Evolutionary conservation across 2,797 vertebrate genomes (phyloP).

Genomic region (Sphenopsis melanotis): DNA sequence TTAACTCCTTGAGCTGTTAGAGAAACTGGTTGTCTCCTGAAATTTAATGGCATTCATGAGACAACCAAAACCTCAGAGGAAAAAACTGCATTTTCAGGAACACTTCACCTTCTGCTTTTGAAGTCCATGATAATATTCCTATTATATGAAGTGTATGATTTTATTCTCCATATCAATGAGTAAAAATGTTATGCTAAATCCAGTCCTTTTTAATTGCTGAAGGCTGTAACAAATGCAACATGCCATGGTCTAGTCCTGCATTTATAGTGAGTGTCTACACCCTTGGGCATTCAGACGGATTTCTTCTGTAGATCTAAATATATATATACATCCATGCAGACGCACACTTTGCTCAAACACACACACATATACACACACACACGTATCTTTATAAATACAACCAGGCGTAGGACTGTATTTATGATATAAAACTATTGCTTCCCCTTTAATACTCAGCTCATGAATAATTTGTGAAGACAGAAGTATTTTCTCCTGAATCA

Average conservation of each 20-base stretch:
- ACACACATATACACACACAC: neutral
- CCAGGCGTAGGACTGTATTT: neutral
- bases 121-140: neutral
- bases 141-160: neutral
- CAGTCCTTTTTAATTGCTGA: conserved; percentile 8
- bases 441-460: conserved; percentile 43
- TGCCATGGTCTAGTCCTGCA: neutral
- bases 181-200: neutral
- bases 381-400: neutral
- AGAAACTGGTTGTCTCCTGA: neutral
- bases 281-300: neutral
- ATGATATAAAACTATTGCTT: conserved; percentile 21
- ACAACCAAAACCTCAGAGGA: neutral
- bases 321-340: neutral
- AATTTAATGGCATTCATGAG: neutral
- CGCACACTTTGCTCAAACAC: neutral
- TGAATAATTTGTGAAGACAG: conserved; percentile 15
- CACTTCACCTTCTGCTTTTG: neutral
- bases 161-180: neutral
- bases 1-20: neutral
- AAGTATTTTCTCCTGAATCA: conserved; percentile 26
- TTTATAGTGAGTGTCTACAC: neutral
- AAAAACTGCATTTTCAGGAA: neutral
- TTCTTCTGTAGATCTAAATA: neutral
- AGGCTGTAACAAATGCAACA: neutral